Percentiles rank a stretch among this genome's conserved stretches.
phyloP scores from a whole-genome alignment of 2,113 vertebrate genomes.

The Ptilonorhynchus violaceus region DNA sequence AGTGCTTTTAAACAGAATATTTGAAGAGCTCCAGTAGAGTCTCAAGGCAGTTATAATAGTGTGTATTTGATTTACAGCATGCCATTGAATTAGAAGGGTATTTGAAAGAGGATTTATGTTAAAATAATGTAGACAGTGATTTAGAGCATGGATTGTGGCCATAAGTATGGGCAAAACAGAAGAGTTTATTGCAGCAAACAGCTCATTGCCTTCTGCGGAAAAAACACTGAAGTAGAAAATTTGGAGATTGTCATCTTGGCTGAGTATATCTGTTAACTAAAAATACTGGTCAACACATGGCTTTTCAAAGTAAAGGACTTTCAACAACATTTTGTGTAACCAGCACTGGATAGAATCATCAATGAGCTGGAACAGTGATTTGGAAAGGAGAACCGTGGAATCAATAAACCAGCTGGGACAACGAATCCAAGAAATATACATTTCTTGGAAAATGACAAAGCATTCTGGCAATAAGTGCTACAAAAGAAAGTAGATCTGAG shows the following conservation, averaged over 20 bases:
- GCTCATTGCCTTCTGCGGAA: slow-evolving; percentile 55
- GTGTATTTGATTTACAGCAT: slow-evolving; percentile 61
- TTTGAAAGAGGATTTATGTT: slow-evolving; percentile 64
- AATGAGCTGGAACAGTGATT: slow-evolving; percentile 58
- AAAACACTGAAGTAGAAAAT: slow-evolving; percentile 47
- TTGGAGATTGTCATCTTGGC: slow-evolving; percentile 55
- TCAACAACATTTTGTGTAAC: slow-evolving; percentile 30
- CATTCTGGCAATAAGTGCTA: slow-evolving; percentile 43
- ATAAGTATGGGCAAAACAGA: slow-evolving; percentile 58
- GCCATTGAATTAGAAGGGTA: slow-evolving; percentile 46
- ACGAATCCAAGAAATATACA: slow-evolving; percentile 41
- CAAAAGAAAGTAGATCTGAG: slow-evolving; percentile 12
- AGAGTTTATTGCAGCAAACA: slow-evolving; percentile 59
- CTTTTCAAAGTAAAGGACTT: slow-evolving; percentile 59
- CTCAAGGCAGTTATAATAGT: slow-evolving; percentile 41
- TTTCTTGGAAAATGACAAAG: slow-evolving; percentile 70
- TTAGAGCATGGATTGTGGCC: slow-evolving; percentile 66
- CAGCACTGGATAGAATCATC: slow-evolving; percentile 19
- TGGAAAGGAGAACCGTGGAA: slow-evolving; percentile 54
- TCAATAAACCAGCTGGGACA: slow-evolving; percentile 52
- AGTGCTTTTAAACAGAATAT: slow-evolving; percentile 36
- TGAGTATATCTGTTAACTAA: slow-evolving; percentile 43
- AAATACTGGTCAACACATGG: slow-evolving; percentile 58
- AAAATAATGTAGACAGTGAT: slow-evolving; percentile 64
- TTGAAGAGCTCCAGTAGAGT: slow-evolving; percentile 52